Percentiles rank a stretch among this genome's conserved stretches.
phyloP scores from a whole-genome alignment of 2,888 invertebrate species.

The Drosophila greeni region DNA sequence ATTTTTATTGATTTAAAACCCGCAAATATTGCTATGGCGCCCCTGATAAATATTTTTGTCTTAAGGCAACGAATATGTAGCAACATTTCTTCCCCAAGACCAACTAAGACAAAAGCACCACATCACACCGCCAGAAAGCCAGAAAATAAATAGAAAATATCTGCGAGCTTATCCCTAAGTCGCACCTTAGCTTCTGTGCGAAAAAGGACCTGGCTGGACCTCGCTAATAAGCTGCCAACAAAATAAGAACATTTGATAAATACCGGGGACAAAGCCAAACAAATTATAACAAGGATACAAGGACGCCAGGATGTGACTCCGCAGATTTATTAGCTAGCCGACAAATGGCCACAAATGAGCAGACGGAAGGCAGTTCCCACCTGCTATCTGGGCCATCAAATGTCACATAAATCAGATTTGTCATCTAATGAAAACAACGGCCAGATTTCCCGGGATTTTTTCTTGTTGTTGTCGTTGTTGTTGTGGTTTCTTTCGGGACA shows the following conservation, averaged over 20 bases:
- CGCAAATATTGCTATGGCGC: background rate
- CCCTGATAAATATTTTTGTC: background rate
- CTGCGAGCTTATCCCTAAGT: conserved; percentile 42
- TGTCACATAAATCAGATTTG: conserved; percentile 75
- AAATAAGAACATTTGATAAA: conserved; percentile 71
- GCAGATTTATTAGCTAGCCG: conserved; percentile 62
- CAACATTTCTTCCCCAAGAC: background rate
- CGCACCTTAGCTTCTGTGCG: conserved; percentile 29
- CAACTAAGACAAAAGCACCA: background rate
- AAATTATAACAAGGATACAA: conserved; percentile 58
- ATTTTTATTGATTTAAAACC: background rate
- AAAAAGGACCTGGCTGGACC: conserved; percentile 12
- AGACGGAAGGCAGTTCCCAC: conserved; percentile 23
- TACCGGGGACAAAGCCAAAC: conserved; percentile 67
- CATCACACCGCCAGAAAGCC: conserved; percentile 15
- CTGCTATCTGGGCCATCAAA: conserved; percentile 61
- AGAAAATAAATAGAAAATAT: conserved; percentile 41
- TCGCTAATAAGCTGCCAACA: conserved; percentile 67
- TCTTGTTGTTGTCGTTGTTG: background rate
- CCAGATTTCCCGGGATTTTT: conserved; percentile 11
- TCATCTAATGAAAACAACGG: conserved; percentile 59
- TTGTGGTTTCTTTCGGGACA: background rate
- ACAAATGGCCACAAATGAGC: conserved; percentile 63
- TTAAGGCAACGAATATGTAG: background rate
- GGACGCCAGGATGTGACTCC: conserved; percentile 29